Conservation (phyloP, 2,888 invertebrate genomes). For the Hipparchia sbordonii region DNA sequence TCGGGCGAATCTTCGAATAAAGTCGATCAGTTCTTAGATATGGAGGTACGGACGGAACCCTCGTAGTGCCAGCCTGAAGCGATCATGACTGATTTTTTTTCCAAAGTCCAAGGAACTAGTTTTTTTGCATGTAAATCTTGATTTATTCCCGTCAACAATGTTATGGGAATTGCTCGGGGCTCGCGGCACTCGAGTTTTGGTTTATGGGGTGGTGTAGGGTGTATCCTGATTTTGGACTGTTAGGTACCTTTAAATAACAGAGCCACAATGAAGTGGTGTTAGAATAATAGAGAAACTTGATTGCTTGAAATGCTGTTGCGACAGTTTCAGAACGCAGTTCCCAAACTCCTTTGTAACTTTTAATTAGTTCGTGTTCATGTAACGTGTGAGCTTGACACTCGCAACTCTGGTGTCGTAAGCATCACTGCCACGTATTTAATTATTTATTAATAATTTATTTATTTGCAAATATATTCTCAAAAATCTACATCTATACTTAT, state of each 20-base stretch:
- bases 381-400: no score
- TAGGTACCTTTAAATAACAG: conserved; percentile 46
- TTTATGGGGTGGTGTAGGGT: conserved; percentile 35
- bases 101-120: conserved; percentile 66
- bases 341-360: not conserved
- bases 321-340: not conserved
- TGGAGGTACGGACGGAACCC: conserved; percentile 53
- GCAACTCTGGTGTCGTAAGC: no score
- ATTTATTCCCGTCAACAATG: conserved; percentile 80
- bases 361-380: no score
- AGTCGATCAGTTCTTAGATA: not conserved
- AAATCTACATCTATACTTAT: no score
- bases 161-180: conserved; percentile 71
- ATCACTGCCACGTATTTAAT: no score
- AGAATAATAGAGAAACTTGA: conserved; percentile 47
- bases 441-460: no score
- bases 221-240: conserved; percentile 38
- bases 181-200: conserved; percentile 29
- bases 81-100: conserved; percentile 17
- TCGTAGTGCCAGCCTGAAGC: not conserved
- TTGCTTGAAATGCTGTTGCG: conserved; percentile 24
- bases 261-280: conserved; percentile 62
- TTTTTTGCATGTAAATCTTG: conserved; percentile 77
- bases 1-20: no score
- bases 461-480: no score